A percentile compares a stretch with the other conserved stretches of the same genome.
Evolutionary conservation across 1,140 invertebrate genomes (phyloP).

Genomic region (Formica selysi): DNA sequence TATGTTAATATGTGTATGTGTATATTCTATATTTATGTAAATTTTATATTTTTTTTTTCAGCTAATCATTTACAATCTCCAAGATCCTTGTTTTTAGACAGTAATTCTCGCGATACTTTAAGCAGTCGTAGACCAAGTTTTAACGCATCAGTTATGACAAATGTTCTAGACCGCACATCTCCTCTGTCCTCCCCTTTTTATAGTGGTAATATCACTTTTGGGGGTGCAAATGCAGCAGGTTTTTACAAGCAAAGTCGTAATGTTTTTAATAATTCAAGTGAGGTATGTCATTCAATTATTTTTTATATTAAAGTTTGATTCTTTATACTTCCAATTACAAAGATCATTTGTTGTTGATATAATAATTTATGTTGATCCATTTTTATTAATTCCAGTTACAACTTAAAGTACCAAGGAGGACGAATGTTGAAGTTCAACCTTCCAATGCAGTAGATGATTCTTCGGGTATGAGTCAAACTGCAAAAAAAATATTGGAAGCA

Average conservation of each 20-base stretch:
- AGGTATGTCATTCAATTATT: slow-evolving; percentile 69
- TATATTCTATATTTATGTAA: background rate
- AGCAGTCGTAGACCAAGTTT: slow-evolving; percentile 87
- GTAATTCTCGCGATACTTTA: slow-evolving; percentile 80
- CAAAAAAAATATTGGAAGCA: slow-evolving; percentile 90
- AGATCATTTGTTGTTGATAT: slow-evolving; percentile 13
- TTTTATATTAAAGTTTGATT: background rate
- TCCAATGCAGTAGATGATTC: slow-evolving; percentile 80
- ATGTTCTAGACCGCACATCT: slow-evolving; percentile 76
- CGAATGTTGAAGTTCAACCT: slow-evolving; percentile 86
- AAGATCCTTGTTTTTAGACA: slow-evolving; percentile 82
- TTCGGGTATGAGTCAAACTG: slow-evolving; percentile 88
- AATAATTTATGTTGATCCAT: background rate
- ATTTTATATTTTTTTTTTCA: slow-evolving; percentile 62
- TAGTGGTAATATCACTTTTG: slow-evolving; percentile 92
- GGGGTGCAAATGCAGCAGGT: slow-evolving; percentile 90
- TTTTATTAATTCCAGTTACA: slow-evolving; percentile 76
- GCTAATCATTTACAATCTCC: slow-evolving; percentile 82
- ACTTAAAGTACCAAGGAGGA: slow-evolving; percentile 81
- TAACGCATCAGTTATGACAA: slow-evolving; percentile 87
- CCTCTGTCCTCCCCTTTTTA: slow-evolving; percentile 91
- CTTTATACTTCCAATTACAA: background rate
- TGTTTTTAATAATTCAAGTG: slow-evolving; percentile 79
- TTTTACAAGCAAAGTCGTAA: slow-evolving; percentile 87
- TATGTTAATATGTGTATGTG: background rate